Evolutionary conservation across 1,140 invertebrate genomes (phyloP), one percentile per base, ranked within the genome.

Genomic region (Lasioglossum albipes): DNA sequence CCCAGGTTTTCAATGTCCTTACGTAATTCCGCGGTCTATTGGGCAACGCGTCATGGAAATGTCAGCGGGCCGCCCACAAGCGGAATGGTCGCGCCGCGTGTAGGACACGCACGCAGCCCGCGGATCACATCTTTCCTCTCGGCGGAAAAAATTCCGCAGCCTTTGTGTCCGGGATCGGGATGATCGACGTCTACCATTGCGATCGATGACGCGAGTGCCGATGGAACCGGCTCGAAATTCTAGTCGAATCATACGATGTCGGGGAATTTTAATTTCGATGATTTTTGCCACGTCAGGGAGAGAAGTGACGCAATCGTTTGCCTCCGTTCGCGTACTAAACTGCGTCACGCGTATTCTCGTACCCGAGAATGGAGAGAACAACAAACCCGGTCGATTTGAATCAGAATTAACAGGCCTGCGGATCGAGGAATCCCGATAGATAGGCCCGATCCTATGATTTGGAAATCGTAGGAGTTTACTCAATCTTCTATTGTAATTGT

Each of bases 61-160:
- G 88, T 89, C 83, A 90, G 84, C 71, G 62, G 57, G 84, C 79
- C 90, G 87, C 90, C 90, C 80, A 91, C 90, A 76, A 79, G 52
- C 71, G 84, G 83, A 82, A 76, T 82, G 79, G 81, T 84, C 86
- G 86, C 79, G 85, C 79, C 71, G 79, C 85, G 82, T 86, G 87
- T 89, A 87, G 77, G 88, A 89, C 84, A 87, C 77, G 67, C 72
- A 85, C 69, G 49, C 70, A 77, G 75, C 76, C 80, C 79, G 42
- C 79, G 75, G 81, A 81, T 9, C 84, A 79, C 73, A 79, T 88
- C 82, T 87, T 54, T 83, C 27, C 57, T 73, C 69, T 54, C 61
- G 61, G 18, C 16, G 27, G 20, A 41, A 62, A 79, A 83, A 76
- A 68, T 69, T 41, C n/a, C 64, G 57, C 57, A 22, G 49, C 70